A percentile compares a stretch with the other conserved stretches of the same genome.
Conservation (phyloP, 2,888 invertebrate species). For the Pristionchus fissidentatus region DNA sequence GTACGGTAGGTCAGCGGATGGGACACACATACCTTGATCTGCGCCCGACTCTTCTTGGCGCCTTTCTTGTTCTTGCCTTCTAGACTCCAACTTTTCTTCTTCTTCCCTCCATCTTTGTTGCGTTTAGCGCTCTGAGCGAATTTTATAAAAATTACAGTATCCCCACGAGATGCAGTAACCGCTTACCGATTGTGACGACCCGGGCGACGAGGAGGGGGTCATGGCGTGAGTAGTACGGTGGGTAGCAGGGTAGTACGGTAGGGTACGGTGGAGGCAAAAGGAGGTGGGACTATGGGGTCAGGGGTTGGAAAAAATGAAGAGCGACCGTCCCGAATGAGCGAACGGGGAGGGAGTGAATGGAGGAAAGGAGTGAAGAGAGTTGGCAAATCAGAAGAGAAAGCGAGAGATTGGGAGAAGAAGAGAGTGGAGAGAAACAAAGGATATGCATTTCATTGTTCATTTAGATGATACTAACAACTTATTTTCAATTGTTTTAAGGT, state of each 20-base stretch:
- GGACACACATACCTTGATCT: constrained; percentile 32
- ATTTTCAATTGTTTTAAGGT: too few species aligned
- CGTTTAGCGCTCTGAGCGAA: constrained; percentile 31
- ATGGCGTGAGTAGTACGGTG: background rate
- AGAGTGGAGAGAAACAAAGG: too few species aligned
- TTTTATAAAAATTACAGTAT: too few species aligned
- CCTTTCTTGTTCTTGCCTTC: constrained; percentile 33
- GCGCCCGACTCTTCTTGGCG: constrained; percentile 3
- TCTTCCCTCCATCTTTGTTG: background rate
- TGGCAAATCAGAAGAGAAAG: background rate
- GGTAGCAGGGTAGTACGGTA: background rate
- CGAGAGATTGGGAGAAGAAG: too few species aligned
- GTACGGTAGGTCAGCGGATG: too few species aligned
- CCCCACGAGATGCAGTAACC: too few species aligned
- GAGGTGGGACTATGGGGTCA: too few species aligned
- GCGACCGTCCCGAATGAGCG: constrained; percentile 3
- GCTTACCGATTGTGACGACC: constrained; percentile 22
- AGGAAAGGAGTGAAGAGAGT: too few species aligned
- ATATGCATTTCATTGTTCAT: too few species aligned
- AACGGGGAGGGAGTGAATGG: background rate
- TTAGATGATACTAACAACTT: too few species aligned
- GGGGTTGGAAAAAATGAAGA: background rate
- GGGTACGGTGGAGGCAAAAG: too few species aligned
- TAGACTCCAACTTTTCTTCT: constrained; percentile 34
- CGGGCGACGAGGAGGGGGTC: constrained; percentile 12